Conservation (phyloP, 2,113 vertebrate genomes). For the Suricata suricatta region DNA sequence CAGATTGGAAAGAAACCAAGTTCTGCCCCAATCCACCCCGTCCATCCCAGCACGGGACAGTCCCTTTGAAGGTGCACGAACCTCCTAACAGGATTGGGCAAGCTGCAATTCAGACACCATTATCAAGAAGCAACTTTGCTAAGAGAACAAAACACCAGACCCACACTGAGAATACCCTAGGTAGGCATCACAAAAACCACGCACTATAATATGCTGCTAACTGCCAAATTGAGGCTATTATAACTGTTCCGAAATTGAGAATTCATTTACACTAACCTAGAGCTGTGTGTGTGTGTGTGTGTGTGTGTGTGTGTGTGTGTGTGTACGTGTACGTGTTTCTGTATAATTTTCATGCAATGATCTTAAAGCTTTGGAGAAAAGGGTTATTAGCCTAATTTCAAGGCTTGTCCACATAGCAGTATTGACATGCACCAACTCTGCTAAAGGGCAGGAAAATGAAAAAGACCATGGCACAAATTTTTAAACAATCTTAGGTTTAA, state of each 20-base stretch:
- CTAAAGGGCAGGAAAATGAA: constrained; percentile 72
- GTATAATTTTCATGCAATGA: constrained; percentile 60
- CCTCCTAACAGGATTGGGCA: constrained; percentile 24
- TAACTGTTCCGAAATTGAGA: constrained; percentile 36
- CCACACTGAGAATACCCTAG: constrained; percentile 52
- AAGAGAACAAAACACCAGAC: constrained; percentile 61
- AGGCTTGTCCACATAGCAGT: constrained; percentile 54
- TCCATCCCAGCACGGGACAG: constrained; percentile 26
- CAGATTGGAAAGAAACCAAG: constrained; percentile 46
- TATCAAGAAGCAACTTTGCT: constrained; percentile 48
- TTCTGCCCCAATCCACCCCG: not conserved
- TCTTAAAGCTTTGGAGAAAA: constrained; percentile 61
- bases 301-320: not conserved
- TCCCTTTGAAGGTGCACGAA: constrained; percentile 36
- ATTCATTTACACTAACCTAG: constrained; percentile 46
- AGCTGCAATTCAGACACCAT: constrained; percentile 40
- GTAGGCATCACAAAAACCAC: constrained; percentile 64
- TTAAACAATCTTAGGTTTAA: constrained; percentile 80
- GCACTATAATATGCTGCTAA: constrained; percentile 44
- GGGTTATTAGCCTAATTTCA: constrained; percentile 40
- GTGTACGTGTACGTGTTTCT: not conserved
- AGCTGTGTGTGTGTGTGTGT: not conserved
- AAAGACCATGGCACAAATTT: constrained; percentile 76
- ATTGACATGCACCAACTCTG: constrained; percentile 64
- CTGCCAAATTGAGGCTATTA: constrained; percentile 16